phyloP scores from a whole-genome alignment of 2,888 invertebrate genomes.

The Cantharis flavilabris region DNA sequence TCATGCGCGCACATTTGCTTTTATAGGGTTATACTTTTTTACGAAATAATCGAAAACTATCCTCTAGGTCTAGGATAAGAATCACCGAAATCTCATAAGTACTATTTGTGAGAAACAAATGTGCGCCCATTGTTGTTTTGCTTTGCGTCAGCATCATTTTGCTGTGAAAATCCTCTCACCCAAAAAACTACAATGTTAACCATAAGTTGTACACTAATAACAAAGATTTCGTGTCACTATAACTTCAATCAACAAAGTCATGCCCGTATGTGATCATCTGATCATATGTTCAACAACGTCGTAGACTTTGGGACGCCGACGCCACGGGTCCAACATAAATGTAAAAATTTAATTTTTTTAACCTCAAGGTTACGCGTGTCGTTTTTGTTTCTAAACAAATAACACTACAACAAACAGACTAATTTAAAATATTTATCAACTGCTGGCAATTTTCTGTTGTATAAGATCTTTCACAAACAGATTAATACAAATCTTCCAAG shows the following conservation, averaged over 20 bases:
- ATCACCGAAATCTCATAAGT: neutral
- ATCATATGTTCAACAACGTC: neutral
- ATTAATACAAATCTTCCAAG: too few relatives aligned
- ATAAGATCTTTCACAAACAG: too few relatives aligned
- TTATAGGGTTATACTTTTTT: neutral
- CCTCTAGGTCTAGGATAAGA: neutral
- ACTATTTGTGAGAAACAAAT: slow-evolving; percentile 5
- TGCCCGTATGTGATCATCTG: neutral
- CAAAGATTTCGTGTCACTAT: neutral
- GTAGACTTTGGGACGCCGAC: neutral
- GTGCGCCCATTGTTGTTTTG: slow-evolving; percentile 8
- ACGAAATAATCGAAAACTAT: neutral
- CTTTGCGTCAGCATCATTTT: neutral
- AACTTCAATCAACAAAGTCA: neutral
- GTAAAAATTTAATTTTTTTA: neutral
- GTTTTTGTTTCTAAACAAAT: too few relatives aligned
- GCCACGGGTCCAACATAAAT: neutral
- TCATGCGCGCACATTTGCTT: slow-evolving; percentile 16
- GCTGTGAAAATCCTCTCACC: neutral
- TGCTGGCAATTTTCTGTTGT: too few relatives aligned
- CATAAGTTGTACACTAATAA: neutral
- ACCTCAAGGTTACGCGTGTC: neutral
- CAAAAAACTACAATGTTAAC: neutral
- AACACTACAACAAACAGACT: too few relatives aligned
- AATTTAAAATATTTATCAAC: too few relatives aligned